Evolutionary conservation across 2,888 invertebrate species (phyloP), one percentile per base, ranked within the genome.

Genomic region (Lottia gigantea): DNA sequence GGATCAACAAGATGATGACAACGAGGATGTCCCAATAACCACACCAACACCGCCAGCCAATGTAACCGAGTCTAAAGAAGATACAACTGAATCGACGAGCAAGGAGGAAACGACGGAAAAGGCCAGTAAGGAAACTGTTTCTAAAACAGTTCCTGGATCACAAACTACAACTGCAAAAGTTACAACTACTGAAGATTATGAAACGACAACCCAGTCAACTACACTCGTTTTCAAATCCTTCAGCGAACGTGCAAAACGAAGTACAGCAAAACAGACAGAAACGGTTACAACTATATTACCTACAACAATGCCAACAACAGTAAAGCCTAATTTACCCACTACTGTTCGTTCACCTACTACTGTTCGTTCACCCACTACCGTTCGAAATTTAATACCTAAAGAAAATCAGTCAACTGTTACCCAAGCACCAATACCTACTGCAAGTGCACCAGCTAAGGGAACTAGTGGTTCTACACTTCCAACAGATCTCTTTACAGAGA

Each of bases 361-460:
- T n/a, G n/a, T n/a, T n/a, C n/a, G n/a, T n/a, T n/a, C n/a, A n/a
- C n/a, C n/a, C n/a, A n/a, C n/a, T 0, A 61, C 61, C 7, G 1
- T 25, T 19, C 23, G 11, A 19, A 61, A 40, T 40, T 40, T 40
- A 8, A 40, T 8, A 8, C 6, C 11, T 8, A 40, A 4, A 8
- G 40, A 40, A 11, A 11, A 40, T 40, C 40, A 40, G 40, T 40
- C 40, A 40, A 49, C 55, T 2, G 26, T 49, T 15, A 66, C 49
- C 25, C 31, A 23, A 19, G 66, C 47, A 45, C 62, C 66, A 11
- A 46, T 26, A 31, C 62, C 23, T 31, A n/a, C 62, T 14, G 45
- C 66, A 15, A 55, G 66, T 46, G 62, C 46, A 45, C 46, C 65
- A 25, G 66, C 26, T 6, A 66, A 70, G 61, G 66, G 67, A 47